Evolutionary conservation across 2,113 vertebrate genomes (phyloP).

Genomic region (Procavia capensis): DNA sequence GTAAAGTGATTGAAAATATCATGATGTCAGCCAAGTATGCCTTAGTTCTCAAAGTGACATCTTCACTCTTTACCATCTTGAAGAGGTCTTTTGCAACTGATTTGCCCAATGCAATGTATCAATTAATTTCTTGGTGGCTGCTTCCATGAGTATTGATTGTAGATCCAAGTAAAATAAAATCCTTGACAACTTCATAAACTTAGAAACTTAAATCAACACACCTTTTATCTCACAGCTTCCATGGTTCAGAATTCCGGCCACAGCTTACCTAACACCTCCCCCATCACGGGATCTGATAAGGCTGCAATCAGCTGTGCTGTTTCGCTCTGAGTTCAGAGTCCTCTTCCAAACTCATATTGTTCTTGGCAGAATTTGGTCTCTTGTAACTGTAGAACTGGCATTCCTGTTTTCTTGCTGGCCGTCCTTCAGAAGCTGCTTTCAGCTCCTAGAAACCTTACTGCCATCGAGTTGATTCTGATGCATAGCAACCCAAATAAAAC

Average conservation of each 20-base stretch:
- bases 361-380: neutral
- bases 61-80: too few relatives aligned
- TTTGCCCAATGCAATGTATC: too few relatives aligned
- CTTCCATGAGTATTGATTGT: too few relatives aligned
- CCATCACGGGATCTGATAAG: neutral
- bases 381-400: neutral
- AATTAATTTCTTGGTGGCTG: too few relatives aligned
- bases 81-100: too few relatives aligned
- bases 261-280: neutral
- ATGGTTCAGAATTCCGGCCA: neutral
- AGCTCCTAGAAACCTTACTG: neutral
- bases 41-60: too few relatives aligned
- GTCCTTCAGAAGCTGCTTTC: neutral
- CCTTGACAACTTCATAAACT: neutral
- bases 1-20: too few relatives aligned
- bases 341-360: neutral
- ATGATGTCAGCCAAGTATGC: too few relatives aligned
- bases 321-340: neutral
- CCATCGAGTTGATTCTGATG: too few relatives aligned
- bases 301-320: neutral
- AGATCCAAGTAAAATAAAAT: too few relatives aligned
- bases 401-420: neutral
- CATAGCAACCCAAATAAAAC: too few relatives aligned
- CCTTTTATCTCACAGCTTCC: neutral
- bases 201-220: neutral